Evolutionary conservation across 2,113 vertebrate species (phyloP), one percentile per base, ranked within the genome.

Genomic region (Carassius carassius): DNA sequence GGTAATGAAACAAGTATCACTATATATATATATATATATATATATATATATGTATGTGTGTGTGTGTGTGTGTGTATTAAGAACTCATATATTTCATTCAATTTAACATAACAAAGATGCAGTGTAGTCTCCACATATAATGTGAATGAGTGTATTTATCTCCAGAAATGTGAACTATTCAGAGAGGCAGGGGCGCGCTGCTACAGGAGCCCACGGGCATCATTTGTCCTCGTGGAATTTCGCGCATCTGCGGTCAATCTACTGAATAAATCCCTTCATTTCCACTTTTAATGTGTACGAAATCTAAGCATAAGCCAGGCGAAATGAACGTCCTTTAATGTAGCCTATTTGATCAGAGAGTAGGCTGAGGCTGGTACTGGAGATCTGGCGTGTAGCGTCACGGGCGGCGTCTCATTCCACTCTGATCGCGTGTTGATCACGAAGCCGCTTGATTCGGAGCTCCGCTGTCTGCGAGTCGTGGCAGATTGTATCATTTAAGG

Each of bases 361-460:
- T 13, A 63, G 58, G 44, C 54, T 74, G 73, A 63, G 58, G 44
- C 54, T 74, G 73, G 77, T 47, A 21, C 35, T 14, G 56, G 77
- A 73, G 76, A 77, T 23, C 58, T 82, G 41, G 62, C 86, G 62
- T 81, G 67, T 90, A 44, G 87, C 93, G 92, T 93, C 91, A 93
- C 90, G 67, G 81, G 67, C 79, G 74, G 84, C 90, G 91, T 91
- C 90, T 93, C 92, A 90, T 89, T 88, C 85, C 14, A 85, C 86
- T 86, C 90, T 84, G 87, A 86, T 83, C 67, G 73, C 44, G 25
- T 82, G 88, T 76, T 79, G 87, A 87, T 83, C 70, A 84, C 81
- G 19, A 84, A 72, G 32, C 81, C 76, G 74, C 86, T 69, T 69
- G 87, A 67, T 87, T 67, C 70, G 5, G 60, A 79, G 87, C 81